Percentiles rank a stretch among this genome's conserved stretches.
Conservation (phyloP, 2,888 invertebrate species). For the Melanostoma scalare region DNA sequence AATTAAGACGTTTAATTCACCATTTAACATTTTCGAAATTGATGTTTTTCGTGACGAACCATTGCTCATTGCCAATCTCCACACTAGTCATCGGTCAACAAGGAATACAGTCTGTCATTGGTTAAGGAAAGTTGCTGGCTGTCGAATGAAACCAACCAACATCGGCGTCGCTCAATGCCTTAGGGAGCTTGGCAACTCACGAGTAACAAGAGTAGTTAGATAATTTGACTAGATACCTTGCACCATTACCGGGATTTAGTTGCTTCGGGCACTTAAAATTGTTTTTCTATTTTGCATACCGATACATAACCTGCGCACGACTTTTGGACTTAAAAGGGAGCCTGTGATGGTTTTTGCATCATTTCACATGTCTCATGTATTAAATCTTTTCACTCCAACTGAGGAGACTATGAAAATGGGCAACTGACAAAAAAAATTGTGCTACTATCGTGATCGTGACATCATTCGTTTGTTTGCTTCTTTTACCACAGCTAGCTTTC, state of each 20-base stretch:
- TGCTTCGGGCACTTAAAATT: neutral
- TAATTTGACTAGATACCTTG: constrained; percentile 61
- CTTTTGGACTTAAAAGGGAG: constrained; percentile 28
- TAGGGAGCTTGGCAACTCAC: constrained; percentile 54
- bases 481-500: neutral
- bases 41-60: constrained; percentile 43
- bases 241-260: constrained; percentile 32
- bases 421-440: neutral
- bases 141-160: constrained; percentile 23
- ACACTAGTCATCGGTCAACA: neutral
- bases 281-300: constrained; percentile 26
- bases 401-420: neutral
- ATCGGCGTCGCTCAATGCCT: constrained; percentile 34
- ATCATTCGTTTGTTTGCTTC: neutral
- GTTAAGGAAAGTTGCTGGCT: constrained; percentile 24
- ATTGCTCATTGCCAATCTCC: neutral
- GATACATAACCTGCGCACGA: constrained; percentile 14
- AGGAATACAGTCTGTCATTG: constrained; percentile 11
- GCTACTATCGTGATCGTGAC: constrained; percentile 29
- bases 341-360: constrained; percentile 1
- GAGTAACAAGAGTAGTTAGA: constrained; percentile 53
- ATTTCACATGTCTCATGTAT: neutral
- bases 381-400: neutral
- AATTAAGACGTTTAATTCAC: constrained; percentile 64
- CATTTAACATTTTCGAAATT: constrained; percentile 59